Percentiles rank a stretch among this genome's conserved stretches.
Evolutionary conservation across 2,113 vertebrate genomes (phyloP).

Genomic region (Oncorhynchus masou): DNA sequence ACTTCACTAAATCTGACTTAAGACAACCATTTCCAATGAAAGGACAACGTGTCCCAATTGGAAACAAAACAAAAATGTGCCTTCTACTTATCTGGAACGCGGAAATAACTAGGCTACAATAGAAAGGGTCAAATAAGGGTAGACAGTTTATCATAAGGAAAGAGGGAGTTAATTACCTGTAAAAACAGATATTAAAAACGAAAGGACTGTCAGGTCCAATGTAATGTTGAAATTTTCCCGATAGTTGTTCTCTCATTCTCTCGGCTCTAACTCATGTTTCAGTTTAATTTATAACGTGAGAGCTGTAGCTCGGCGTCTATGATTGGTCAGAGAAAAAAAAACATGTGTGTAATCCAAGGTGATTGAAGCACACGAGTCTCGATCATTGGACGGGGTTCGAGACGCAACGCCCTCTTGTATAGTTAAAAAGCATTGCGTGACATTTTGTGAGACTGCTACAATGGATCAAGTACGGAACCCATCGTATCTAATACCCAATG

Average conservation of each 20-base stretch:
- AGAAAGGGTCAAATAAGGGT: neutral
- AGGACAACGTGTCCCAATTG: neutral
- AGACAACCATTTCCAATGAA: neutral
- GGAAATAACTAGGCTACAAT: neutral
- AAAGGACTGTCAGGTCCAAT: slow-evolving; percentile 63
- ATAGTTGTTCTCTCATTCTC: slow-evolving; percentile 63
- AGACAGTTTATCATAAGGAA: neutral
- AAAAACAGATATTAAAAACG: slow-evolving; percentile 59
- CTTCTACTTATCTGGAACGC: neutral
- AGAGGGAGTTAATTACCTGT: slow-evolving; percentile 50
- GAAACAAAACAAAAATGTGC: neutral
- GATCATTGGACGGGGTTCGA: slow-evolving; percentile 36
- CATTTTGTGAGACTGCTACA: neutral
- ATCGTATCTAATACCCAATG: neutral
- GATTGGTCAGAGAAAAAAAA: slow-evolving; percentile 48
- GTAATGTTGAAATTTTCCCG: slow-evolving; percentile 11
- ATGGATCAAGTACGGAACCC: neutral
- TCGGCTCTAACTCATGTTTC: neutral
- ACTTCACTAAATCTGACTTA: neutral
- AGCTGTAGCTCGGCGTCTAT: slow-evolving; percentile 30
- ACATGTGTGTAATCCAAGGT: neutral
- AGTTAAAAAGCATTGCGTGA: slow-evolving; percentile 27
- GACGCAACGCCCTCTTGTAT: slow-evolving; percentile 28
- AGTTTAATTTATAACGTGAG: slow-evolving; percentile 57
- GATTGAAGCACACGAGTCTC: slow-evolving; percentile 18